Conservation (phyloP, 2,797 vertebrate species). For the Hippocampus kuda region DNA sequence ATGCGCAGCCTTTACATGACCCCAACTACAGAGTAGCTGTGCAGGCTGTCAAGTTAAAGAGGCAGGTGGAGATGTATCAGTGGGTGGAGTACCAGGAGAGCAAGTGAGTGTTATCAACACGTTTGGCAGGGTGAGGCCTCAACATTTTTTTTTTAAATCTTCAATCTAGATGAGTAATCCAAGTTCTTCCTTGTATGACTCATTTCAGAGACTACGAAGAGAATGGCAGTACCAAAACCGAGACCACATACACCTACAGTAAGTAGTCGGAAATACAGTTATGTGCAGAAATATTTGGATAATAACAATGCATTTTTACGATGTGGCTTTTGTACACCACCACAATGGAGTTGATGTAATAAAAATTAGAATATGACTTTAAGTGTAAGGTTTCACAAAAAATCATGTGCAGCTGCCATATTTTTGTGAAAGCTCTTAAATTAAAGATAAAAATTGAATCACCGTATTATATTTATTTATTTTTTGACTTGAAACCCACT, state of each 20-base stretch:
- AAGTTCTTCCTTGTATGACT: background rate
- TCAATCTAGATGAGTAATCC: background rate
- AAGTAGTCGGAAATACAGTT: constrained; percentile 26
- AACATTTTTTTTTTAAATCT: constrained; percentile 4
- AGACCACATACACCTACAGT: constrained; percentile 72
- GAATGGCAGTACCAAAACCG: constrained; percentile 63
- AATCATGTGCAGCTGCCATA: too few species aligned
- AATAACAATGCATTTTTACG: background rate
- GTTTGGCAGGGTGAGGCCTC: background rate
- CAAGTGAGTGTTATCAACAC: constrained; percentile 63
- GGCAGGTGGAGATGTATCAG: constrained; percentile 95
- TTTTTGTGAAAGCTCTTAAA: too few species aligned
- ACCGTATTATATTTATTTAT: too few species aligned
- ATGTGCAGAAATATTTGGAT: background rate
- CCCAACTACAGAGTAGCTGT: constrained; percentile 85
- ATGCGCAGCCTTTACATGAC: constrained; percentile 81
- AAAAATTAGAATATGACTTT: background rate
- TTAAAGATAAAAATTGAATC: too few species aligned
- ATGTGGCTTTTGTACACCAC: background rate
- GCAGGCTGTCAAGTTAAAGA: constrained; percentile 83
- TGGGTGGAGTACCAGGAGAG: constrained; percentile 90
- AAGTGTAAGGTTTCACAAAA: too few species aligned
- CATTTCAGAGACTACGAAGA: constrained; percentile 64
- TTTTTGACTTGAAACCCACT: too few species aligned
- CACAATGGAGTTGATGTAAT: background rate